Base-by-base conservation (phyloP, 2,888 invertebrate genomes). In the Monoplex corrugatus region DNA sequence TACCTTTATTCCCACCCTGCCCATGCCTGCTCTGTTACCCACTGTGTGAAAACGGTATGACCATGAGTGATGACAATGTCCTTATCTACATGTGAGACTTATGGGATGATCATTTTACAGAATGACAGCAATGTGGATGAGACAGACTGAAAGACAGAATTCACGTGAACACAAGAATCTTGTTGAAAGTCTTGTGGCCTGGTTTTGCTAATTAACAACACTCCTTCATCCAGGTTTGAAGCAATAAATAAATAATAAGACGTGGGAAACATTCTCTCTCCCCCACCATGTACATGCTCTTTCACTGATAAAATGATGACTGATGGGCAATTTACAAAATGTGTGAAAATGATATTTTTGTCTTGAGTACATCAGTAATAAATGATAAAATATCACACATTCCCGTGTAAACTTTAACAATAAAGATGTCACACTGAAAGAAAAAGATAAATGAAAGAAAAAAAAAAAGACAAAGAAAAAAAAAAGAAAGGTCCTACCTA, bases 111-210 rank as follows among this genome's bases (percentile, higher is more conserved):
- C 19, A 84, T n/a, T 84, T 50, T 84, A 84, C 84, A 84, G 32
- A 5, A 38, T 84, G 84, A 84, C 32, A 23, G 43, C 40, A 10
- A 35, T 86, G 57, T n/a, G 85, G 68, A 86, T 86, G 86, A 86
- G 86, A 86, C 86, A 86, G 86, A 38, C 45, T 86, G 68, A 86
- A 86, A 86, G 86, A 86, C 63, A 86, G 86, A 23, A 86, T 38
- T n/a, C n/a, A n/a, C n/a, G n/a, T 44, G 38, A 86, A 63, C 86
- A 86, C 86, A 86, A 86, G 86, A 63, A 63, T 63, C 35, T 86
- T 86, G 10, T n/a, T 40, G 8, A 57, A 85, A 86, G 63, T 86
- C 86, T 86, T 86, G 86, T 86, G 86, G 86, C 86, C 68, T 86
- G 86, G 86, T 86, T 86, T 86, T 86, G 86, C 50, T 86, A 68